Percentiles rank a stretch among this genome's conserved stretches.
These are phyloP conservation scores for Caenorhabditis angaria DNA, from an alignment of 2,888 invertebrate genomes.

Conservation along the genomic window DNA sequence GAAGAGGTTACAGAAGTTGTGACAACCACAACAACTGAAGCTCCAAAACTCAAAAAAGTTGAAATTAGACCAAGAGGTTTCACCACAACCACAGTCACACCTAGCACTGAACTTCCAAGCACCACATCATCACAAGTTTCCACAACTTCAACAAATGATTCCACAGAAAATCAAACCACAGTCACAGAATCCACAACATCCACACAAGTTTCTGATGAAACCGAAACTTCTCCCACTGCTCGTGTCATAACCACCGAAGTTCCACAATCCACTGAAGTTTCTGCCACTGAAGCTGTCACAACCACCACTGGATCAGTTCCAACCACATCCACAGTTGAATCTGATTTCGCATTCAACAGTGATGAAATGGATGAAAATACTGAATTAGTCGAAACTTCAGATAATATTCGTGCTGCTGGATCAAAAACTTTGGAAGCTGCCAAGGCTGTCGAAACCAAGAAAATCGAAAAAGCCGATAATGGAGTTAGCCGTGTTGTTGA, in stretches of 20 bases:
- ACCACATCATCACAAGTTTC: conserved; percentile 9
- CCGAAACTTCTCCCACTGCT: conserved; percentile 16
- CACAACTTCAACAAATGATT: conserved; percentile 21
- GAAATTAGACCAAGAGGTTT: conserved; percentile 22
- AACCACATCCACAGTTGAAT: conserved; percentile 14
- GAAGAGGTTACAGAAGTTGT: conserved; percentile 14
- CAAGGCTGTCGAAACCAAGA: conserved; percentile 33
- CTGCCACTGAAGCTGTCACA: conserved; percentile 1
- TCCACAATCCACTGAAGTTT: conserved; percentile 8
- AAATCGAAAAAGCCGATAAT: conserved; percentile 10
- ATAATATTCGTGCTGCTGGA: conserved; percentile 23
- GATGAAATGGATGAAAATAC: conserved; percentile 35
- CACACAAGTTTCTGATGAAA: conserved; percentile 17
- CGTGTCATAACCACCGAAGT: conserved; percentile 13
- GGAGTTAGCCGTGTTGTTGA: conserved; percentile 25
- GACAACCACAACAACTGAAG: conserved; percentile 15
- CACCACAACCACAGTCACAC: conserved; percentile 16
- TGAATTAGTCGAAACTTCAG: conserved; percentile 41
- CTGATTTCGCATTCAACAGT: conserved; percentile 40
- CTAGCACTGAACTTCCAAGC: conserved; percentile 6
- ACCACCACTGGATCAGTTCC: conserved; percentile 15
- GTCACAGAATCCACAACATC: conserved; percentile 13
- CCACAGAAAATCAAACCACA: conserved; percentile 10
- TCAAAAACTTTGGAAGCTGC: conserved; percentile 31
- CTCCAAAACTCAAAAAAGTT: conserved; percentile 32